A percentile compares a stretch with the other conserved stretches of the same genome.
Evolutionary conservation across 2,797 vertebrate genomes (phyloP).

Genomic region (Oreochromis grahami): DNA sequence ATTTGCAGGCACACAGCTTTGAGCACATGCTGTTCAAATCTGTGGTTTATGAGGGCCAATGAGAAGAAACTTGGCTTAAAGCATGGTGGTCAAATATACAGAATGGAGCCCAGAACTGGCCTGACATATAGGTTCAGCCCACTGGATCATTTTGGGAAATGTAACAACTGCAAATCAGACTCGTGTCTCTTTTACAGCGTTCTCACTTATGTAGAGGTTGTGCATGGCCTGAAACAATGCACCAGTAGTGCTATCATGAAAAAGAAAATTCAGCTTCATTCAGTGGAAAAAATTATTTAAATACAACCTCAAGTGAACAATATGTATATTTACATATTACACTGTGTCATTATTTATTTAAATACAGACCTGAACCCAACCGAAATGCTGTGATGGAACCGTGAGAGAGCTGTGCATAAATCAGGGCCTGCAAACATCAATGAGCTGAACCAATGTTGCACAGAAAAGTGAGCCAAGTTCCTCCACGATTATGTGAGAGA

Average conservation of each 20-base stretch:
- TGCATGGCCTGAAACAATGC: rapidly evolving
- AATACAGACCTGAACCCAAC: neutral
- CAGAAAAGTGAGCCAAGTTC: neutral
- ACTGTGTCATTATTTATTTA: neutral
- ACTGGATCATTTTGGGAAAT: neutral
- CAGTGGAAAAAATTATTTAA: neutral
- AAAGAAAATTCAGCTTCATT: neutral
- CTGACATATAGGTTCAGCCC: neutral
- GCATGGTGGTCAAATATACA: neutral
- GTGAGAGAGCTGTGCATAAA: neutral
- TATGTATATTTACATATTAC: neutral
- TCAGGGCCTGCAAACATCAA: neutral
- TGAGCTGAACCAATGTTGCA: neutral
- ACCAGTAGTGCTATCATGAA: rapidly evolving
- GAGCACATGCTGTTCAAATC: neutral
- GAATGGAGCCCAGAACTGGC: neutral
- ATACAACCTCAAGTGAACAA: neutral
- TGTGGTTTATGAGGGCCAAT: neutral
- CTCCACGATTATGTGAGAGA: neutral
- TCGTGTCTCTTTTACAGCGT: neutral
- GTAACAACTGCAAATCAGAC: neutral
- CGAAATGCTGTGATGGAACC: neutral
- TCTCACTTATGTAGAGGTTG: rapidly evolving
- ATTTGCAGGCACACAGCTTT: neutral
- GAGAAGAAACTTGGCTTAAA: neutral